Base-by-base conservation (phyloP, 2,888 invertebrate species). In the Watsonalla cultraria region DNA sequence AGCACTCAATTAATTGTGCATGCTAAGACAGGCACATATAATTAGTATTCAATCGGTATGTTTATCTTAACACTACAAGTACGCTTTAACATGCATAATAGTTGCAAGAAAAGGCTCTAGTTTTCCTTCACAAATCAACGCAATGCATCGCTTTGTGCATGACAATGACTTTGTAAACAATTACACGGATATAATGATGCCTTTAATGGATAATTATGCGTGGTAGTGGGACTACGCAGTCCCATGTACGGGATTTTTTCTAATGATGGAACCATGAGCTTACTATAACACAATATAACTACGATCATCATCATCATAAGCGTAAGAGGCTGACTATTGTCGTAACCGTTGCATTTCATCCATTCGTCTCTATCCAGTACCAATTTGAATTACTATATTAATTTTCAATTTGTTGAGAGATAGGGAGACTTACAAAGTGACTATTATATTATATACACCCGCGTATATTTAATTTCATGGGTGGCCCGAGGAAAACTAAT, bases 81-180 rank as follows among this genome's bases (percentile, higher is more conserved):
- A 34, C 52, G 14, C 42, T 11, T 33, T 33, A 49, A 37, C 52
- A 52, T 49, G 49, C 14, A 52, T 24, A 24, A 24, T 24, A 24
- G 24, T 24, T 24, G 24, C 24, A 24, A 24, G 24, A 24, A 35
- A 52, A 46, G 50, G 34, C 34, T 47, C 24, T 53, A 55, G 53
- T 56, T 56, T 50, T 56, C 53, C 51, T 54, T 45, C 24, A 47
- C 35, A 37, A 14, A 48, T n/a, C 48, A 42, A 50, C 46, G 39
- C 49, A 39, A 49, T 46, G 37, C 51, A 51, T 53, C 49, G 47
- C 49, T 50, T 35, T 47, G 50, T 52, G 57, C 53, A 58, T 57
- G 9, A 45, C 35, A 53, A 52, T 49, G 14, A 37, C 14, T 8
- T 0, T 15, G 39, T 49, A 49, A 14, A 49, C 49, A 49, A 49